These are phyloP conservation scores for Lasioglossum marginatum DNA, from an alignment of 2,888 invertebrate species.

Conservation along the genomic window DNA sequence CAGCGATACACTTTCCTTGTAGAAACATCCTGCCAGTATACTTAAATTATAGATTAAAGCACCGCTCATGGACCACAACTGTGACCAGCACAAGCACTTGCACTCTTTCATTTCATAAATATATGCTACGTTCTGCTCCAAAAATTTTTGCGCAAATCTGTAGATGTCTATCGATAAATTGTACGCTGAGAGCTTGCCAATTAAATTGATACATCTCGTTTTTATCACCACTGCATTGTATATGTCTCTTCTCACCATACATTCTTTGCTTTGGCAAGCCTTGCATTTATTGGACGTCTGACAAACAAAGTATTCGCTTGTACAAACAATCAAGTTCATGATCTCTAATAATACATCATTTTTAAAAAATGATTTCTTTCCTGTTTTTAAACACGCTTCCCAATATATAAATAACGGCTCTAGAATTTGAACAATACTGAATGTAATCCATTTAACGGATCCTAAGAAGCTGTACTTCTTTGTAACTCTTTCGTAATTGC, in stretches of 20 bases:
- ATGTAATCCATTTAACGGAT: slow-evolving; percentile 52
- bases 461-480: slow-evolving; percentile 42
- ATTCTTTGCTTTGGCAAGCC: slow-evolving; percentile 58
- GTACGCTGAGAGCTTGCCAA: slow-evolving; percentile 56
- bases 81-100: slow-evolving; percentile 71
- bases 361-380: slow-evolving; percentile 45
- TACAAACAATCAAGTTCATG: slow-evolving; percentile 59
- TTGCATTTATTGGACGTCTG: slow-evolving; percentile 61
- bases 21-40: slow-evolving; percentile 64
- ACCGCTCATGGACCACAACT: slow-evolving; percentile 73
- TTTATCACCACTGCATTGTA: slow-evolving; percentile 64
- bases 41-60: slow-evolving; percentile 75
- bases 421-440: slow-evolving; percentile 56
- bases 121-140: slow-evolving; percentile 59
- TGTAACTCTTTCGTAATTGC: slow-evolving; percentile 44
- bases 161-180: slow-evolving; percentile 58
- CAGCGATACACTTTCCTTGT: slow-evolving; percentile 65
- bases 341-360: slow-evolving; percentile 54
- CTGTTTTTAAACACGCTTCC: slow-evolving; percentile 60
- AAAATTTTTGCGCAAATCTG: slow-evolving; percentile 40
- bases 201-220: slow-evolving; percentile 53
- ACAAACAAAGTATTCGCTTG: slow-evolving; percentile 52
- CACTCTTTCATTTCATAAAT: slow-evolving; percentile 64
- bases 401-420: slow-evolving; percentile 69
- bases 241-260: slow-evolving; percentile 66